phyloP scores from a whole-genome alignment of 2,113 vertebrate species.

The Dasypus novemcinctus region DNA sequence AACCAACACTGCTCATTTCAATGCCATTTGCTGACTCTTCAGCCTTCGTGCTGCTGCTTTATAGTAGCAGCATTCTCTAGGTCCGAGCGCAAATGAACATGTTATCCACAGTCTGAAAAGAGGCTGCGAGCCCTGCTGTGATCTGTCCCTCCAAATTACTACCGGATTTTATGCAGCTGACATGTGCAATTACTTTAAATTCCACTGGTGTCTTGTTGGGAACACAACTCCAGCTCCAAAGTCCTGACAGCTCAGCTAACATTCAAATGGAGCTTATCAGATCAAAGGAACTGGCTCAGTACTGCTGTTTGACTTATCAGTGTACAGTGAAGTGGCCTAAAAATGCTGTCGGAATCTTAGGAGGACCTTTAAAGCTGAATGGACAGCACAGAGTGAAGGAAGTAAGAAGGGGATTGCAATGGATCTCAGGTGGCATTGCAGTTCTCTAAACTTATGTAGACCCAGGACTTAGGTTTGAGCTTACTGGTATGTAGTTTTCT shows the following conservation, averaged over 20 bases:
- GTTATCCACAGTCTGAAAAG: not conserved
- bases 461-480: not conserved
- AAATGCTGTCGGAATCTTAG: not conserved
- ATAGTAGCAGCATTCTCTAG: not conserved
- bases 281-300: not conserved
- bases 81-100: not conserved
- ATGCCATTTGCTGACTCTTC: not conserved
- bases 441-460: not conserved
- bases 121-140: not conserved
- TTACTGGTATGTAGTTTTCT: not conserved
- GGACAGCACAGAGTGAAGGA: not conserved
- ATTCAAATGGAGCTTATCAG: not conserved
- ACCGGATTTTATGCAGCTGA: not conserved
- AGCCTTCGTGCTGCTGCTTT: not conserved
- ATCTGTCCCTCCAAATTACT: not conserved
- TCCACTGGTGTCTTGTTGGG: not conserved
- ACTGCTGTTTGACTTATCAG: not conserved
- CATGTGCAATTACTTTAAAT: not conserved
- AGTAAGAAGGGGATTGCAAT: rapidly evolving
- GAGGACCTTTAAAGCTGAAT: not conserved
- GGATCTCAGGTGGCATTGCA: not conserved
- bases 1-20: not conserved
- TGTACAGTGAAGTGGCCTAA: not conserved
- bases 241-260: not conserved
- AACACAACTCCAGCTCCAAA: not conserved